Percentiles rank a stretch among this genome's conserved stretches.
These are phyloP conservation scores for Caenorhabditis latens DNA, from an alignment of 1,140 invertebrate species.

Conservation along the genomic window DNA sequence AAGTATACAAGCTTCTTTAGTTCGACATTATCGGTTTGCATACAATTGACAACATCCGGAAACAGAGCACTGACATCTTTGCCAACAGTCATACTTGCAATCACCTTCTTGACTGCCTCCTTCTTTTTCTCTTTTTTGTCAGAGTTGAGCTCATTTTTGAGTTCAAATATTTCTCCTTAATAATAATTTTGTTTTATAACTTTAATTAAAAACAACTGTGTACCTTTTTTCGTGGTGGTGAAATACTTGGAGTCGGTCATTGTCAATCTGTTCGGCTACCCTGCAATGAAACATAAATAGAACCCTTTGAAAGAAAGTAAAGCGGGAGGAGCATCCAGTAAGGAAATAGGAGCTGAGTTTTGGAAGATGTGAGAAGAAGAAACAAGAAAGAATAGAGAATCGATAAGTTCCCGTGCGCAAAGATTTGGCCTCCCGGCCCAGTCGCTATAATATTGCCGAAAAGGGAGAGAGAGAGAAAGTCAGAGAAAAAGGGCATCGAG, in stretches of 20 bases:
- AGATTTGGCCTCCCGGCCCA: slow-evolving; percentile 9
- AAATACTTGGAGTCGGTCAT: slow-evolving; percentile 99
- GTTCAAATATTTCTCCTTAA: slow-evolving; percentile 92
- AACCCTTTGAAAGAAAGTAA: background rate
- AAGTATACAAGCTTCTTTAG: slow-evolving; percentile 98
- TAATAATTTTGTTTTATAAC: slow-evolving; percentile 19
- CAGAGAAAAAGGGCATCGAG: slow-evolving; percentile 21
- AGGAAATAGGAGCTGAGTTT: slow-evolving; percentile 21
- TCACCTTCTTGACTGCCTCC: slow-evolving; percentile 99
- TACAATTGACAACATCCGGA: slow-evolving; percentile 99
- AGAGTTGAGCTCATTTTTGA: slow-evolving; percentile 98
- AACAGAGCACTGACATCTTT: slow-evolving; percentile 88
- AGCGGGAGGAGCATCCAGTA: background rate
- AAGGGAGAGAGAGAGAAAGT: slow-evolving; percentile 22
- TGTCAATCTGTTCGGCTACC: background rate
- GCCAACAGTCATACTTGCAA: slow-evolving; percentile 99
- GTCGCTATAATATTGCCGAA: slow-evolving; percentile 26
- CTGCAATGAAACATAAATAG: background rate
- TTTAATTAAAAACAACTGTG: background rate
- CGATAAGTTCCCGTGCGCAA: slow-evolving; percentile 35
- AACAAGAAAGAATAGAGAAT: slow-evolving; percentile 14
- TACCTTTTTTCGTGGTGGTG: slow-evolving; percentile 97
- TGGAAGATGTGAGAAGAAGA: background rate
- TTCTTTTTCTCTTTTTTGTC: slow-evolving; percentile 99
- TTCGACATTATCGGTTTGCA: slow-evolving; percentile 99